Percentiles rank a stretch among this genome's conserved stretches.
Evolutionary conservation across 2,797 vertebrate species (phyloP).

Genomic region (Melanogrammus aeglefinus): DNA sequence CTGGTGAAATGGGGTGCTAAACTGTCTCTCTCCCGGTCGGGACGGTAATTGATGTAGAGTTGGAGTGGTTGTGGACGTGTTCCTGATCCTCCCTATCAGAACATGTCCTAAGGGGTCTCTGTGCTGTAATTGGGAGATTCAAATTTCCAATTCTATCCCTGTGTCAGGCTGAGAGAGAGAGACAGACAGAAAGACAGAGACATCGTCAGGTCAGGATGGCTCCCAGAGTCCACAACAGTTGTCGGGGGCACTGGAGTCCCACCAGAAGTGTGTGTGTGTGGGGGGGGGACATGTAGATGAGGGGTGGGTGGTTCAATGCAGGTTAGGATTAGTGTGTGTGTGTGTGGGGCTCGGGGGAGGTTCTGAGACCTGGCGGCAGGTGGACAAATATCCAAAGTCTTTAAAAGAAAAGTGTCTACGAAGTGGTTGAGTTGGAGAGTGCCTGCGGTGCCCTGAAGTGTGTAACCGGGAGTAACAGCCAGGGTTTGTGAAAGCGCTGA

Average conservation of each 20-base stretch:
- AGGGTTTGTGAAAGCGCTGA: background rate
- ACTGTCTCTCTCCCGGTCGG: conserved; percentile 45
- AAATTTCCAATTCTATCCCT: conserved; percentile 52
- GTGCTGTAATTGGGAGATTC: conserved; percentile 63
- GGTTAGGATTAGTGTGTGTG: background rate
- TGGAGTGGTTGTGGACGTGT: conserved; percentile 57
- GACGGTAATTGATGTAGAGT: conserved; percentile 62
- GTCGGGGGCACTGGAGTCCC: background rate
- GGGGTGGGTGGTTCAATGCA: background rate
- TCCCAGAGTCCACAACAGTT: background rate
- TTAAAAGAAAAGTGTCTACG: background rate
- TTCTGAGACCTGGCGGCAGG: background rate
- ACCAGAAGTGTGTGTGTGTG: background rate
- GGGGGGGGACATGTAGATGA: background rate
- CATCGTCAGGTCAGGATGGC: background rate
- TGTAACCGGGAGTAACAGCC: background rate
- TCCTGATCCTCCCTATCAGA: conserved; percentile 66
- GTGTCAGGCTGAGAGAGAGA: conserved; percentile 43
- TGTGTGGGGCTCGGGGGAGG: background rate
- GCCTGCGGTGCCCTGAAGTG: background rate
- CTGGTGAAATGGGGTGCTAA: conserved; percentile 51
- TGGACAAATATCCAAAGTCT: background rate
- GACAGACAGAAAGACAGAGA: background rate
- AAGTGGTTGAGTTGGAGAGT: background rate
- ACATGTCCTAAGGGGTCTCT: conserved; percentile 52